These are phyloP conservation scores for Bovichtus diacanthus DNA, from an alignment of 2,797 vertebrate species.

Conservation along the genomic window DNA sequence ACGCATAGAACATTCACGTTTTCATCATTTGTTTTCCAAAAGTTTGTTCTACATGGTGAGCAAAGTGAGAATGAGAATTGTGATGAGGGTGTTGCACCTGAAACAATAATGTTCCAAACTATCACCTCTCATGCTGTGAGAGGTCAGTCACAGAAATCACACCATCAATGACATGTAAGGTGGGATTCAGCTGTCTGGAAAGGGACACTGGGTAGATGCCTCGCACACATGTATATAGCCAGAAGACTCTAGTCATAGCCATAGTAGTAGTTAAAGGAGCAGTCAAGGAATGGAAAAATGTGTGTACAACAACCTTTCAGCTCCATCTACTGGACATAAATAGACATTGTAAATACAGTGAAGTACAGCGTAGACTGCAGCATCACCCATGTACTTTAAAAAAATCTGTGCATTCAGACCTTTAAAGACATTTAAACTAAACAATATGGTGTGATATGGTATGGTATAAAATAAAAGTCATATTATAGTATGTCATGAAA, in stretches of 20 bases:
- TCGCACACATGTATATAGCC: too few species aligned
- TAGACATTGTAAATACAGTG: background rate
- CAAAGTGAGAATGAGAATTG: too few species aligned
- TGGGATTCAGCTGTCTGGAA: background rate
- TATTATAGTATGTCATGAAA: too few species aligned
- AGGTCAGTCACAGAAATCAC: background rate
- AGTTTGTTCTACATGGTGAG: background rate
- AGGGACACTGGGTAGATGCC: background rate
- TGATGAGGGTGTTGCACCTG: background rate
- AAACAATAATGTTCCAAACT: background rate
- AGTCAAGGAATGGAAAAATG: background rate
- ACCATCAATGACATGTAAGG: background rate
- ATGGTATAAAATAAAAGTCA: too few species aligned
- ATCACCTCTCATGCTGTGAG: background rate
- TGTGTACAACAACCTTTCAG: background rate
- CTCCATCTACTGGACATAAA: slow-evolving; percentile 53
- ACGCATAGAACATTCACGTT: slow-evolving; percentile 1
- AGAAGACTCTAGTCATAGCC: too few species aligned
- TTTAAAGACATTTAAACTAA: background rate
- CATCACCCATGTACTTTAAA: background rate
- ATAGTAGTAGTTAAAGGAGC: too few species aligned
- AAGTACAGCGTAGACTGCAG: background rate
- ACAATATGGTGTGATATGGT: background rate
- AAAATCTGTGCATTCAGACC: background rate
- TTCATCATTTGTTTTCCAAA: background rate